Base-by-base conservation (phyloP, 2,113 vertebrate genomes). In the Petroica traversi region DNA sequence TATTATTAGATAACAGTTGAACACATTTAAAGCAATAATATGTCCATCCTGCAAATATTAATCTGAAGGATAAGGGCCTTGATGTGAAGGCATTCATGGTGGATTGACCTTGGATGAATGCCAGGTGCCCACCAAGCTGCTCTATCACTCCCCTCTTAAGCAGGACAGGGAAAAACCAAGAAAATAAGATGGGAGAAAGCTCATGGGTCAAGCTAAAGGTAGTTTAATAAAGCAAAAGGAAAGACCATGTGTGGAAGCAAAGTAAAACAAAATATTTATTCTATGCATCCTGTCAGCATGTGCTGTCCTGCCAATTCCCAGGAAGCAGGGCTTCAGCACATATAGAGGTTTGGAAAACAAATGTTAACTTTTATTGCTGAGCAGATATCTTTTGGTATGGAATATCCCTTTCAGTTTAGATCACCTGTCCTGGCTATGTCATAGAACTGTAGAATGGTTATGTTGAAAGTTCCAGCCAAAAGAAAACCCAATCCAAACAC, bases 231-330 rank as follows among this genome's bases (percentile, higher is more conserved):
- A 46, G 12, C 12, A 54, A 54, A 75, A 54, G 61, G 19, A 74
- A 72, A 61, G 29, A 24, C 28, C 33, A 14, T 17, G 1, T 52
- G 16, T n/a, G n/a, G 28, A 88, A 57, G 12, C 36, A 88, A 64
- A 80, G 36, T 72, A 43, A 43, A 63, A 23, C 8, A 10, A 41
- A 64, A 5, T 48, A 64, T 26, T 63, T 72, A 23, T 57, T 80
- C 18, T 43, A 36, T 88, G 25, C 23, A 51, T 66, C 19, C 41
- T 38, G 18, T 46, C 19, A 52, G 5, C 16, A 19, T 59, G 24
- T 52, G 38, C 8, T 59, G 29, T 52, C 24, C 16, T 2, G 1
- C 11, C 16, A 45, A 5, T 67, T 89, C 16, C 24, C 0, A 0
- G 38, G n/a, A 89, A 89, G n/a, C 13, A 59, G 19, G 24, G 26